Evolutionary conservation across 2,888 invertebrate species (phyloP).

Genomic region (Drosophila parthenogenetica): DNA sequence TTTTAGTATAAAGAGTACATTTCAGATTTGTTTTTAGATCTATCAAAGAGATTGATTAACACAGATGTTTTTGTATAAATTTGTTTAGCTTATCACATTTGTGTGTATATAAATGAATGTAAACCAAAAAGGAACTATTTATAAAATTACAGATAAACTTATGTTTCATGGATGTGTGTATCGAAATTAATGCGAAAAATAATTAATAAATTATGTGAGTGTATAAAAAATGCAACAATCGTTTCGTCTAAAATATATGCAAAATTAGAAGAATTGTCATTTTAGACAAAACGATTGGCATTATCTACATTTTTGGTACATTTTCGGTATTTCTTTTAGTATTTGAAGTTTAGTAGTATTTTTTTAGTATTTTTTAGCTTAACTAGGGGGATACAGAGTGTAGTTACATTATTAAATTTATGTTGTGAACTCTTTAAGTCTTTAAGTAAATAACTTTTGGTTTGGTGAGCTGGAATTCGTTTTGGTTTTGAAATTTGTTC

Average conservation of each 20-base stretch:
- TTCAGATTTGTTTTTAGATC: constrained; percentile 59
- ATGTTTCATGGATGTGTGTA: background rate
- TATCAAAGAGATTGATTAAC: constrained; percentile 80
- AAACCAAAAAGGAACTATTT: constrained; percentile 37
- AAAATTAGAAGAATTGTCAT: constrained; percentile 72
- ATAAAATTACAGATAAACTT: constrained; percentile 35
- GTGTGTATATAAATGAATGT: constrained; percentile 29
- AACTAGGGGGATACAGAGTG: constrained; percentile 84
- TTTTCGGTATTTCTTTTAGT: constrained; percentile 14
- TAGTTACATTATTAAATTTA: constrained; percentile 81
- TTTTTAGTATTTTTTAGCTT: constrained; percentile 57
- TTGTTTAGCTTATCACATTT: constrained; percentile 53
- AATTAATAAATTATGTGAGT: constrained; percentile 25
- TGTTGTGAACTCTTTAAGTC: constrained; percentile 10
- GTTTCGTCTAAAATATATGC: constrained; percentile 82
- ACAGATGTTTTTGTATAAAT: constrained; percentile 49
- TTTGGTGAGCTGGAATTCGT: constrained; percentile 13
- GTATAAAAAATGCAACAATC: constrained; percentile 80
- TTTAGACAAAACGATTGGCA: constrained; percentile 84
- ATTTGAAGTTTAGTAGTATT: constrained; percentile 24
- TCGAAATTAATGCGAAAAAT: constrained; percentile 43
- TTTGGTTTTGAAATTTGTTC: constrained; percentile 25
- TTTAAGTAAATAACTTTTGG: constrained; percentile 20
- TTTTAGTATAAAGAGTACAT: constrained; percentile 29
- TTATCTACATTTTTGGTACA: constrained; percentile 72